phyloP scores from a whole-genome alignment of 2,797 vertebrate genomes.

The Microtus agrestis region DNA sequence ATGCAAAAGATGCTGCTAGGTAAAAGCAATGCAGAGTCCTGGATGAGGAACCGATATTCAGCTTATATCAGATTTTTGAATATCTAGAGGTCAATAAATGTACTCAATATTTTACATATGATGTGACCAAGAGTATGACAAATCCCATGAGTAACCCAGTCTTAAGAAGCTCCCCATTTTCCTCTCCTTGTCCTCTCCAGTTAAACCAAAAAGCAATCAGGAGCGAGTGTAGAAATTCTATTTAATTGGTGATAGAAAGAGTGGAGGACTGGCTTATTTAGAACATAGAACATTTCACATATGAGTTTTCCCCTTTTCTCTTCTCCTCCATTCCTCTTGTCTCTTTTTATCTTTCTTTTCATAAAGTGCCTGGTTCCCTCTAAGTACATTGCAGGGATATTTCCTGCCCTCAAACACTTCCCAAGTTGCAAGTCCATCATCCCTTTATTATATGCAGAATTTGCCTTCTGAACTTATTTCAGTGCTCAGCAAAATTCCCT shows the following conservation, averaged over 20 bases:
- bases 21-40: not conserved
- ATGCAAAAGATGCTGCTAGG: not conserved
- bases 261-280: not conserved
- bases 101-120: not conserved
- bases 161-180: not conserved
- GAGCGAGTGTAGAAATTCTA: not conserved
- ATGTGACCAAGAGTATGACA: not conserved
- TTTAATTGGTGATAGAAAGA: not conserved
- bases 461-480: not conserved
- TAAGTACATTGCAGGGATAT: not conserved
- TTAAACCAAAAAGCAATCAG: not conserved
- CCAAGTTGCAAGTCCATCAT: not conserved
- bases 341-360: not conserved
- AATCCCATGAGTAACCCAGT: no score
- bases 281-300: not conserved
- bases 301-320: not conserved
- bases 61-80: not conserved
- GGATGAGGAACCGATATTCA: not conserved
- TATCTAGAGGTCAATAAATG: conserved; percentile 9
- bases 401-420: not conserved
- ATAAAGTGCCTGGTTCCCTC: not conserved
- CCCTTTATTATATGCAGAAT: not conserved
- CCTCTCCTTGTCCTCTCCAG: not conserved
- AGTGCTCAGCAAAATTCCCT: conserved; percentile 49
- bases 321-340: not conserved